Base-by-base conservation (phyloP, 2,113 vertebrate species). In the Xiphophorus hellerii region DNA sequence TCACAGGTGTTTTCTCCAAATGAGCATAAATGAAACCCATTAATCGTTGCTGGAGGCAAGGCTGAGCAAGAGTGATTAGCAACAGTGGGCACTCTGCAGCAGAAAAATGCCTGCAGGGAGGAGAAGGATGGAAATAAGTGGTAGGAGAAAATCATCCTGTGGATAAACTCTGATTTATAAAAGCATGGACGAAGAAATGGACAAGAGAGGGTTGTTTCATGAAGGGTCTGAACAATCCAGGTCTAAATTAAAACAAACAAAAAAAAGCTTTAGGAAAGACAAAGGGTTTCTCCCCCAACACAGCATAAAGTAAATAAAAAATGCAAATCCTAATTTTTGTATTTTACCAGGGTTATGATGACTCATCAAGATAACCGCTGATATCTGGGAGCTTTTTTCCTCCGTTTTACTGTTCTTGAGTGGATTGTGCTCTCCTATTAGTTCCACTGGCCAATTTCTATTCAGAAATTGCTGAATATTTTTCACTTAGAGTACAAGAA, bases 1-100 rank as follows among this genome's bases (percentile, higher is more conserved):
- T 88, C 84, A 85, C 86, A 89, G 90, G 90, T 91, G 88, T 91
- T 89, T 69, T 70, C 71, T 88, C 76, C 61, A 86, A 89, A 89
- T 78, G 78, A 88, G 73, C 28, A 30, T 76, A 88, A 88, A 88
- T 89, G 87, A 88, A 91, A 83, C 35, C 66, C 85, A 89, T 89
- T 89, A 86, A 86, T 89, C 80, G 80, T 72, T 30, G 80, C 80
- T 86, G 80, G 77, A 86, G 77, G 84, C 71, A 5, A 78, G 63
- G 80, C 82, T 86, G 85, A 77, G 51, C 65, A 66, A 81, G 73
- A 84, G 80, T 76, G 82, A 90, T 90, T 82, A 87, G 28, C 71
- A 84, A 81, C 74, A 82, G 81, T 60, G 61, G 35, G 66, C 20
- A 14, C 65, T 74, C 39, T 35, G 69, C 76, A 66, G 15, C 29